Base-by-base conservation (phyloP, 2,888 invertebrate genomes). In the Trichacis sp. region DNA sequence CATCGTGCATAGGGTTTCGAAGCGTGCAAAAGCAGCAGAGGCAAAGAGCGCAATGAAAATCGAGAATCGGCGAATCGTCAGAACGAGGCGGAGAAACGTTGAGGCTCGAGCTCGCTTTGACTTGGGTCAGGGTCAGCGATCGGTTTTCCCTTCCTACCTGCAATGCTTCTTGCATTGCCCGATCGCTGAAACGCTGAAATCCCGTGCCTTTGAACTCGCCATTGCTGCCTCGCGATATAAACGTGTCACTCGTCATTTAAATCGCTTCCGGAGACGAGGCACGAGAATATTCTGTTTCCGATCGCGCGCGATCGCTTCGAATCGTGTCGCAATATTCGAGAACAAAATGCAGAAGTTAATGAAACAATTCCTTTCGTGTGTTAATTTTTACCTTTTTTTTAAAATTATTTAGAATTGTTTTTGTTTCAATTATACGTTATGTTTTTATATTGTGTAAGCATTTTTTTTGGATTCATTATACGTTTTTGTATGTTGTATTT, bases 71-170 rank as follows among this genome's bases (percentile, higher is more conserved):
- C 3, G 53, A 62, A 65, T 63, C 62, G 59, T 68, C 64, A 60
- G 64, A 56, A 46, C 54, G 43, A 46, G 43, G 57, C 46, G 43
- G 47, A 60, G 43, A 56, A 62, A 66, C 62, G 51, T 66, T 66
- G 65, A 66, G 54, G 59, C 54, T 43, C 51, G 53, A 47, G 51
- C 56, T 60, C 53, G 56, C 51, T 61, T 61, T 57, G 57, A 60
- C 65, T 65, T 57, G 60, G 65, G 61, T 65, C 65, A 61, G 61
- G 61, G 65, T 65, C 65, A 65, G 61, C 50, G 61, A 65, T 65
- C 54, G 65, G 17, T 60, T 58, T 56, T 53, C 64, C 56, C 17
- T 61, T 36, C 53, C 53, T 53, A 46, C 54, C 49, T 33, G 20
- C 19, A n/a, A n/a, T 47, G 15, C n/a, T 20, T 45, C 40, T 50